These are phyloP conservation scores for Temnothorax unifasciatus DNA, from an alignment of 2,888 invertebrate genomes.

Conservation along the genomic window DNA sequence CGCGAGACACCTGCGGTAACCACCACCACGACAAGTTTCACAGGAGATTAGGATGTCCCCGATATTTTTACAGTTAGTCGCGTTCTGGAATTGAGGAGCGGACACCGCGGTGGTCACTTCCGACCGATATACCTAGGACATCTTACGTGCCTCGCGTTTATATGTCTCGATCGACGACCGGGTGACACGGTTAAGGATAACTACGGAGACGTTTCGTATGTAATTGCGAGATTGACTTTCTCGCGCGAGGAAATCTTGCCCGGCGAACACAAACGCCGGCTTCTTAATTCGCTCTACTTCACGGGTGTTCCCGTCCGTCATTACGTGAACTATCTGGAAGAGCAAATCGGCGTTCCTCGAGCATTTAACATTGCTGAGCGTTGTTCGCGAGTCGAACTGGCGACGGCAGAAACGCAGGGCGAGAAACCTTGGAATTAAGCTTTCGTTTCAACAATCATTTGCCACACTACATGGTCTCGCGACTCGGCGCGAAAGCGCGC, in stretches of 20 bases:
- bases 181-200: constrained; percentile 28
- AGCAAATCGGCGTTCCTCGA: constrained; percentile 22
- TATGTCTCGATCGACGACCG: constrained; percentile 37
- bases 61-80: constrained; percentile 70
- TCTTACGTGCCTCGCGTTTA: constrained; percentile 36
- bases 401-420: not conserved
- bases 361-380: constrained; percentile 18
- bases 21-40: constrained; percentile 57
- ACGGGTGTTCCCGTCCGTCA: not conserved
- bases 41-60: constrained; percentile 66
- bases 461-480: constrained; percentile 13
- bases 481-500: constrained; percentile 15
- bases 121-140: constrained; percentile 9
- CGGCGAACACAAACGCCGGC: not conserved
- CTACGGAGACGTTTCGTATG: not conserved
- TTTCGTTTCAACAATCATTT: constrained; percentile 34
- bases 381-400: not conserved
- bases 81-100: constrained; percentile 48
- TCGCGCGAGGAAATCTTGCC: not conserved
- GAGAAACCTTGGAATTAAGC: constrained; percentile 23
- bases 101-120: constrained; percentile 45
- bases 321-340: not conserved
- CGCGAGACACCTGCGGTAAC: constrained; percentile 57
- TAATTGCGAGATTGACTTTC: constrained; percentile 36
- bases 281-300: constrained; percentile 33